These are phyloP conservation scores for Balaenoptera acutorostrata DNA, from an alignment of 2,113 vertebrate species.

Conservation along the genomic window DNA sequence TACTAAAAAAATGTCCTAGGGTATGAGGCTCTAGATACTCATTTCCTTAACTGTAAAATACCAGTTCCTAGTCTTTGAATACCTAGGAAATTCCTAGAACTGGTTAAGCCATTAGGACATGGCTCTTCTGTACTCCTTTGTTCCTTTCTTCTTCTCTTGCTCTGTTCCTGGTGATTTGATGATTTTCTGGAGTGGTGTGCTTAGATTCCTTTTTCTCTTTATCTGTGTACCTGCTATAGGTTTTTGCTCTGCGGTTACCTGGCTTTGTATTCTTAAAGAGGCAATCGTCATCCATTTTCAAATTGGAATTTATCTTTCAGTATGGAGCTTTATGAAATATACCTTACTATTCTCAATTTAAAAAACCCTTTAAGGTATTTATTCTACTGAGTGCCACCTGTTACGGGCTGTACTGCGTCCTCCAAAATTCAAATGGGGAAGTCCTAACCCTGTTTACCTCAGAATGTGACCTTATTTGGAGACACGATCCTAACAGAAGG, in stretches of 20 bases:
- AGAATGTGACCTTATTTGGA: not conserved
- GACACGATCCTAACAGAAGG: rapidly evolving
- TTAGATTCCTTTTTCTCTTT: rapidly evolving
- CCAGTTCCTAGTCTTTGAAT: no score
- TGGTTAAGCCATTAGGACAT: rapidly evolving
- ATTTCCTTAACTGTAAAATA: rapidly evolving
- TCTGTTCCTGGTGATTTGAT: rapidly evolving
- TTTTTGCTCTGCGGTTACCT: not conserved
- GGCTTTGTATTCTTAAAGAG: not conserved
- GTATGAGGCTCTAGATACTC: not conserved
- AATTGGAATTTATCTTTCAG: not conserved
- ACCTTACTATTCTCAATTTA: not conserved
- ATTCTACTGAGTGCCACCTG: not conserved
- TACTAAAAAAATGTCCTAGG: rapidly evolving
- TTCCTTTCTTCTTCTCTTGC: not conserved
- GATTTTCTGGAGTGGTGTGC: rapidly evolving
- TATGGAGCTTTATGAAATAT: not conserved
- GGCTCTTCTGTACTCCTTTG: rapidly evolving
- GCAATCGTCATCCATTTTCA: not conserved
- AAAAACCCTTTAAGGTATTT: not conserved
- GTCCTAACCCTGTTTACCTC: not conserved
- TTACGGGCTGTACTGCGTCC: rapidly evolving
- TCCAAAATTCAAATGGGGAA: not conserved
- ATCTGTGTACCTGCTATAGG: rapidly evolving
- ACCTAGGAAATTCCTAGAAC: not conserved